Base-by-base conservation (phyloP, 2,888 invertebrate genomes). In the Agrochola macilenta region DNA sequence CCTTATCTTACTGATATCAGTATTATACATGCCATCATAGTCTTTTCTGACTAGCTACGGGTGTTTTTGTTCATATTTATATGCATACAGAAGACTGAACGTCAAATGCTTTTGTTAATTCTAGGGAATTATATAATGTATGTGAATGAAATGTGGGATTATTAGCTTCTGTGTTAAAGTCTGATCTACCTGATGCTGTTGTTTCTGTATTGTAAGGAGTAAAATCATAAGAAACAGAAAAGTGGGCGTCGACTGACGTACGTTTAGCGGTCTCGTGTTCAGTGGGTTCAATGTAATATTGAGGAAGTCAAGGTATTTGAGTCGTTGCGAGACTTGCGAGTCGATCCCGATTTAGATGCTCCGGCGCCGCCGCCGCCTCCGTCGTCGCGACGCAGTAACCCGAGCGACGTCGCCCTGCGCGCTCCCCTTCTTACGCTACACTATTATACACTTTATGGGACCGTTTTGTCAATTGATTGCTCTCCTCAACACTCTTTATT, bases 281-380 rank as follows among this genome's bases (percentile, higher is more conserved):
- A 89, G 92, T 91, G 96, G 95, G 96, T 96, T 96, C 96, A 96
- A 96, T 96, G 96, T 96, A 96, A 96, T 96, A 96, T 96, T 96
- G 96, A 96, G 96, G 96, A 96, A 96, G 96, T 96, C 96, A 96
- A 96, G 96, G 96, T 96, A 96, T 96, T 96, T 96, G 96, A 96
- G 96, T 95, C 95, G 96, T 94, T 92, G 95, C 94, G 96, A 95
- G 96, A 96, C 93, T 95, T 93, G 95, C 93, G 94, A 96, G 95
- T 94, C 95, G 95, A 94, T 96, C 96, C 96, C 96, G 96, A 96
- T 96, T 96, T 96, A 96, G 96, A 95, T 96, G 95, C 94, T 94
- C 96, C 94, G 95, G 96, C 95, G 95, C 93, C 96, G 96, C 93
- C 95, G 93, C 94, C 95, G 92, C 92, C 94, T 92, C 92, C 93